A percentile compares a stretch with the other conserved stretches of the same genome.
Evolutionary conservation across 2,113 vertebrate genomes (phyloP).

Genomic region (Grallaria varia): DNA sequence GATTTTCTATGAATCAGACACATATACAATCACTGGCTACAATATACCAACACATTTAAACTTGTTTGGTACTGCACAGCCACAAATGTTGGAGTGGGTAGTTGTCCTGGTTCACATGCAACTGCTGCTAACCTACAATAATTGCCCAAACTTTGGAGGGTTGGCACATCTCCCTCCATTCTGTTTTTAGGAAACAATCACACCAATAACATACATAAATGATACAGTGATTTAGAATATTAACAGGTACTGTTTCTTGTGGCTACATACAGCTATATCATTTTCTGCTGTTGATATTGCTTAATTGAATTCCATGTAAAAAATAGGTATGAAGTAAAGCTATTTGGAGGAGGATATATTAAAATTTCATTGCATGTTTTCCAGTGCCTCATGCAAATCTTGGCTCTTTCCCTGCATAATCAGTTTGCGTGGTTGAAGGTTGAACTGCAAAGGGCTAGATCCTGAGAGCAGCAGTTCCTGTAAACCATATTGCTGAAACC

Average conservation of each 20-base stretch:
- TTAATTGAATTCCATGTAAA: neutral
- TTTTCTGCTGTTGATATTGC: neutral
- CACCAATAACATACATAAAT: neutral
- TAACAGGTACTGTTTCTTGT: neutral
- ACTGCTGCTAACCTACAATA: constrained; percentile 20
- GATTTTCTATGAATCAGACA: neutral
- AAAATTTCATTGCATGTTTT: neutral
- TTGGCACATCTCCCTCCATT: constrained; percentile 4
- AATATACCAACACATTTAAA: constrained; percentile 1
- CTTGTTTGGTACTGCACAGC: constrained; percentile 36
- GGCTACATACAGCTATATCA: neutral
- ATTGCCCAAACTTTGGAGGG: neutral
- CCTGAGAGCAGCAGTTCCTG: neutral
- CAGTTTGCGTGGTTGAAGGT: neutral
- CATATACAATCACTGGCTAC: neutral
- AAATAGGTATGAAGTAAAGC: neutral
- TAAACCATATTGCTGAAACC: neutral
- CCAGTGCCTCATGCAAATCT: neutral
- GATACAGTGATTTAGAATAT: neutral
- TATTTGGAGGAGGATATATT: neutral
- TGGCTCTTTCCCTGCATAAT: constrained; percentile 6
- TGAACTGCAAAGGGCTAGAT: constrained; percentile 16
- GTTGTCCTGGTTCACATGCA: constrained; percentile 26
- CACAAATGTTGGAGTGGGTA: constrained; percentile 38
- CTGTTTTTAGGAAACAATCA: neutral